Percentiles rank a stretch among this genome's conserved stretches.
Conservation (phyloP, 1,140 invertebrate species). For the Solen grandis region DNA sequence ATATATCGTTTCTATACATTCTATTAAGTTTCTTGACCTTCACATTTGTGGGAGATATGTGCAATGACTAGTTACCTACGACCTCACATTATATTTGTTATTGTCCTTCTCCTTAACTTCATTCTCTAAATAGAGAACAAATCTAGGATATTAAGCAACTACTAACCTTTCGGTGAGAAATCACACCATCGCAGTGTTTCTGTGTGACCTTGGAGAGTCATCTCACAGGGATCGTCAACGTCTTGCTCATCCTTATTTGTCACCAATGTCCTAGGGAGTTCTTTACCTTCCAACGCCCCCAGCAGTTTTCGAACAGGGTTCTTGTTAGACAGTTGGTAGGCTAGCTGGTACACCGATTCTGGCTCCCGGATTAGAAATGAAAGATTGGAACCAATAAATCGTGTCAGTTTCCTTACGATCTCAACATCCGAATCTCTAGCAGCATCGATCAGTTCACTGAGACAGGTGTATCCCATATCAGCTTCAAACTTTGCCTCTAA, state of each 20-base stretch:
- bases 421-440: constrained; percentile 18
- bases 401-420: constrained; percentile 18
- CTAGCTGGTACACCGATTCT: constrained; percentile 32
- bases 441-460: constrained; percentile 48
- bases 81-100: too few species aligned
- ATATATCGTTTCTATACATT: too few species aligned
- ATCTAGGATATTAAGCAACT: too few species aligned
- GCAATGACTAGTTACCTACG: too few species aligned
- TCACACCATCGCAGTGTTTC: constrained; percentile 36
- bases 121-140: too few species aligned
- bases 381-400: constrained; percentile 43
- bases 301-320: constrained; percentile 8
- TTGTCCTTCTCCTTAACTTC: too few species aligned
- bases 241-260: constrained; percentile 20
- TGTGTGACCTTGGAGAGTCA: constrained; percentile 42
- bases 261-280: constrained; percentile 15
- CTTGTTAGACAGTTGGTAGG: constrained; percentile 18
- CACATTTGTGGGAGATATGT: too few species aligned
- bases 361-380: constrained; percentile 38
- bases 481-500: constrained; percentile 54
- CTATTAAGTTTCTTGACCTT: too few species aligned
- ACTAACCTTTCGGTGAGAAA: constrained; percentile 41
- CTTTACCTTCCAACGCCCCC: not conserved
- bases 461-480: constrained; percentile 36
- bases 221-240: constrained; percentile 41